Conservation (phyloP, 92 coral and sea anemone species). For the Actinostola sp. region DNA sequence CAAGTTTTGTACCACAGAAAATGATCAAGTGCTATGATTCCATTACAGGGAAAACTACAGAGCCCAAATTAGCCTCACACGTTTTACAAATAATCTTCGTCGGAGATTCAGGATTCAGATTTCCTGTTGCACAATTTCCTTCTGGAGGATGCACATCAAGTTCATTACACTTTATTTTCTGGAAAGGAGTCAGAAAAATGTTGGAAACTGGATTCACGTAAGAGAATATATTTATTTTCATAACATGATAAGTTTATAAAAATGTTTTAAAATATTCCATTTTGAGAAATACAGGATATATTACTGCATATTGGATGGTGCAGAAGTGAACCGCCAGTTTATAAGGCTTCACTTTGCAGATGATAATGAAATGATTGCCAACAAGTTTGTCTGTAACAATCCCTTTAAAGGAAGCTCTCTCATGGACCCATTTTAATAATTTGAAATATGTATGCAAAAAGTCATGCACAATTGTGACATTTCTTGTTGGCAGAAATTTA, state of each 20-base stretch:
- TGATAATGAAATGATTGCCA: constrained; percentile 8
- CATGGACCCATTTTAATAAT: constrained; percentile 3
- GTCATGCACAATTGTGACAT: too few species aligned
- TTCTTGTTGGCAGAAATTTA: too few species aligned
- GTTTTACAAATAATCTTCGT: constrained; percentile 44
- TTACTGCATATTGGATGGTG: constrained; percentile 49
- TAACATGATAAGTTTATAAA: background rate
- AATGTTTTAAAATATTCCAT: too few species aligned
- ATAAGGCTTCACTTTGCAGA: constrained; percentile 28
- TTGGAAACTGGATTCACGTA: constrained; percentile 39
- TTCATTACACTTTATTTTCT: constrained; percentile 28
- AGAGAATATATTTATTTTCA: background rate
- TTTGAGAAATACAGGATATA: constrained; percentile 34
- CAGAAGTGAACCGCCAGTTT: constrained; percentile 34
- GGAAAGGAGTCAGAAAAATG: constrained; percentile 53
- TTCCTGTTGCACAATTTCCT: constrained; percentile 49
- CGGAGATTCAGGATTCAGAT: constrained; percentile 42
- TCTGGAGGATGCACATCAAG: constrained; percentile 37
- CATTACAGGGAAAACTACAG: background rate
- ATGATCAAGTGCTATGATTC: too few species aligned
- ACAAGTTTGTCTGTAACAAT: constrained; percentile 19
- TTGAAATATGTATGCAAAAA: too few species aligned
- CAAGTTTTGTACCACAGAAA: too few species aligned
- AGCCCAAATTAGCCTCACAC: constrained; percentile 20
- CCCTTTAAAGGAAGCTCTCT: constrained; percentile 18